Evolutionary conservation across 2,113 vertebrate genomes (phyloP).

Genomic region (Cacatua alba): DNA sequence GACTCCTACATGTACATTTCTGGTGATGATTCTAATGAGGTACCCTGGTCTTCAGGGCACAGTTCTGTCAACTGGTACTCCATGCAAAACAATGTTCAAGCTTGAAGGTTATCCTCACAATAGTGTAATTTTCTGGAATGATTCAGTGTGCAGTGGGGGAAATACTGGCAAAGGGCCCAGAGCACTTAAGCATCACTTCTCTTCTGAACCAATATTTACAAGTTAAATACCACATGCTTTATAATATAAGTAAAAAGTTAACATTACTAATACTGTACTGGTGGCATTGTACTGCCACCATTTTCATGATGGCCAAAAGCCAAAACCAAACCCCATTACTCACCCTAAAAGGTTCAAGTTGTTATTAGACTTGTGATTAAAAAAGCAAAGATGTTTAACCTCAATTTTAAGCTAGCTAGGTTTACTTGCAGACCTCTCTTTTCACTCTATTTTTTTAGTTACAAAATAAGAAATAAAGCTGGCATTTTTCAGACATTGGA

Average conservation of each 20-base stretch:
- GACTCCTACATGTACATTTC: slow-evolving; percentile 34
- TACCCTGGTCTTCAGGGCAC: slow-evolving; percentile 29
- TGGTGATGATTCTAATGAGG: slow-evolving; percentile 49
- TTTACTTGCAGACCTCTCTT: not conserved
- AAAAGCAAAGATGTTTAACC: not conserved
- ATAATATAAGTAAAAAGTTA: not conserved
- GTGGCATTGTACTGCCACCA: not conserved
- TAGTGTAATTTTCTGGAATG: slow-evolving; percentile 36
- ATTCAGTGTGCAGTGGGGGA: slow-evolving; percentile 12
- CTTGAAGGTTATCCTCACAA: slow-evolving; percentile 29
- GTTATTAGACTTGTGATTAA: not conserved
- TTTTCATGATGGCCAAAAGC: not conserved
- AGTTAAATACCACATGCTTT: slow-evolving; percentile 20
- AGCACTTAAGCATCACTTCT: slow-evolving; percentile 5
- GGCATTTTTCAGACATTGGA: not conserved
- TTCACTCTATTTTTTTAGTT: not conserved
- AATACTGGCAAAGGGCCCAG: slow-evolving; percentile 37
- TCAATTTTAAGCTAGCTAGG: not conserved
- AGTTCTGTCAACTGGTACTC: slow-evolving; percentile 29
- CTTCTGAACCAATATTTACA: slow-evolving; percentile 47
- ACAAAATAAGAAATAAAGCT: not conserved
- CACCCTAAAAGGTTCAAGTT: not conserved
- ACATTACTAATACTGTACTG: not conserved
- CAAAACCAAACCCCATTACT: not conserved
- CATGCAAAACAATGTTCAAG: slow-evolving; percentile 8